Conservation (phyloP, 2,113 vertebrate species). For the Clinocottus analis region DNA sequence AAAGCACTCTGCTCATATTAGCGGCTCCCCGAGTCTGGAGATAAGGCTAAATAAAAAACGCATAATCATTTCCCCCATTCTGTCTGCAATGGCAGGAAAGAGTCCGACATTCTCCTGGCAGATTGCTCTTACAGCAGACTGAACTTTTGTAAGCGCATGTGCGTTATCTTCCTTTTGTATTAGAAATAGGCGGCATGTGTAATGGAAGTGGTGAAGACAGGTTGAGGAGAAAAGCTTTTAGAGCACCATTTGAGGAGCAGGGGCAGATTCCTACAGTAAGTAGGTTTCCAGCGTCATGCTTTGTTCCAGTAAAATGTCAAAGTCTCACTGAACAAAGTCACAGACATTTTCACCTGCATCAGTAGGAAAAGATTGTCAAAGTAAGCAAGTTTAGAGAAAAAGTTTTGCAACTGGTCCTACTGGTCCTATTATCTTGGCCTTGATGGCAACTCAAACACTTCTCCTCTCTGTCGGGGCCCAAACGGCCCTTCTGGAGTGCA, state of each 20-base stretch:
- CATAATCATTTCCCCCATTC: constrained; percentile 65
- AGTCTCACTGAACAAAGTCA: background rate
- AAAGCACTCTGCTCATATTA: constrained; percentile 81
- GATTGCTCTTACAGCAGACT: constrained; percentile 55
- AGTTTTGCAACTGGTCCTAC: constrained; percentile 45
- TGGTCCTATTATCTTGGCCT: constrained; percentile 35
- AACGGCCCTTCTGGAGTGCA: constrained; percentile 62
- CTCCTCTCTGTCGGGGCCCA: constrained; percentile 22
- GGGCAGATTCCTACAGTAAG: constrained; percentile 33
- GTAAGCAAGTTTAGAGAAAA: constrained; percentile 23
- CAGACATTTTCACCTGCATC: constrained; percentile 1
- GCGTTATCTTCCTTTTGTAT: constrained; percentile 46
- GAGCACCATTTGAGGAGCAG: constrained; percentile 21
- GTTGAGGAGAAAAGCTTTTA: constrained; percentile 57
- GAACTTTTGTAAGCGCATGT: constrained; percentile 33
- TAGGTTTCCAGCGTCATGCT: constrained; percentile 21
- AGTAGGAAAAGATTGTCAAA: constrained; percentile 49
- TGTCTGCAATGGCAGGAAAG: constrained; percentile 69
- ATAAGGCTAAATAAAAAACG: constrained; percentile 74
- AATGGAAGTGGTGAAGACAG: constrained; percentile 49
- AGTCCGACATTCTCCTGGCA: constrained; percentile 61
- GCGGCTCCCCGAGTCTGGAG: constrained; percentile 63
- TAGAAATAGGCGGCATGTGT: constrained; percentile 33
- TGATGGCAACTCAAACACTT: constrained; percentile 42
- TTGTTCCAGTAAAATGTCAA: background rate